These are phyloP conservation scores for Myotis yumanensis DNA, from an alignment of 2,113 vertebrate species.

Conservation along the genomic window DNA sequence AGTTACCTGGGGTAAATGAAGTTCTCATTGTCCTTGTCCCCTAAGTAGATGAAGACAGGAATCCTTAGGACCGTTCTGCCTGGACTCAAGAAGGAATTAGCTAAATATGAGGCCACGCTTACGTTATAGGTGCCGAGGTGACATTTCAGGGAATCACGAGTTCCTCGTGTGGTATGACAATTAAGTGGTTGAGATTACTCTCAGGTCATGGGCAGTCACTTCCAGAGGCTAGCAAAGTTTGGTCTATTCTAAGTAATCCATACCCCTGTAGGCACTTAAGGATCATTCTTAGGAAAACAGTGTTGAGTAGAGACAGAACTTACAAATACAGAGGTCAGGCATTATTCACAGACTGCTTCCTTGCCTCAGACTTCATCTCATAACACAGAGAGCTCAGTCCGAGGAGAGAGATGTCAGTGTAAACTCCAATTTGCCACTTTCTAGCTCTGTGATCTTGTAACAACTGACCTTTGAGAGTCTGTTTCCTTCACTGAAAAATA, in stretches of 20 bases:
- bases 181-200: not conserved
- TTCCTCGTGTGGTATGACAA: not conserved
- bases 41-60: not conserved
- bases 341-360: not conserved
- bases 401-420: not conserved
- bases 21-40: not conserved
- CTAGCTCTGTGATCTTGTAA: conserved; percentile 41
- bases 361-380: conserved; percentile 12
- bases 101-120: not conserved
- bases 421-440: conserved; percentile 14
- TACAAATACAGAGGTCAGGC: conserved; percentile 8
- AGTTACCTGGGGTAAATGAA: not conserved
- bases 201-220: not conserved
- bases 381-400: not conserved
- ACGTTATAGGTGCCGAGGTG: not conserved
- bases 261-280: not conserved
- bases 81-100: conserved; percentile 14
- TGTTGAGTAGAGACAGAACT: not conserved
- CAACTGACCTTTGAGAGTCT: not conserved
- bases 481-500: conserved; percentile 42
- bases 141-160: not conserved
- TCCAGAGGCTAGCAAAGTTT: not conserved
- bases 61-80: not conserved
- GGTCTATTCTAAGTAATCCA: not conserved
- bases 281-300: not conserved